These are phyloP conservation scores for Macaria notata DNA, from an alignment of 2,888 invertebrate species.

Conservation along the genomic window DNA sequence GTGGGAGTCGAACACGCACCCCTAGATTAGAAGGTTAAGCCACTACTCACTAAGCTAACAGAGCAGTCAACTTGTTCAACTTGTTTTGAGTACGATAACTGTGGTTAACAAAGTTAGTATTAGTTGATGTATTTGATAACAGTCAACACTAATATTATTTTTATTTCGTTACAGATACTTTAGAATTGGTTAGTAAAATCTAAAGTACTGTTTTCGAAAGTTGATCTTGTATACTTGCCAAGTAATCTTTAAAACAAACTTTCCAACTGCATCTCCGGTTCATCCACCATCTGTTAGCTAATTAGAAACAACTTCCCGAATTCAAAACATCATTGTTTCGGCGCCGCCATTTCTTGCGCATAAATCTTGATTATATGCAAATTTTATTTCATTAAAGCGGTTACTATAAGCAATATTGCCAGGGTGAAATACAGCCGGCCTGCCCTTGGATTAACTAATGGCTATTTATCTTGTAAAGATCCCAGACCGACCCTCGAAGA, in stretches of 20 bases:
- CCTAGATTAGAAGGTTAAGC: no score
- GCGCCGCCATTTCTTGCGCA: slow-evolving; percentile 57
- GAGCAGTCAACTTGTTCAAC: no score
- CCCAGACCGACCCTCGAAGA: slow-evolving; percentile 57
- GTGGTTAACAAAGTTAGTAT: no score
- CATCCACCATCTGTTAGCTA: slow-evolving; percentile 32
- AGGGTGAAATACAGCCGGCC: slow-evolving; percentile 69
- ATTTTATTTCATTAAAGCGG: slow-evolving; percentile 81
- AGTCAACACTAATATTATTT: no score
- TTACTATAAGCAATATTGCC: slow-evolving; percentile 75
- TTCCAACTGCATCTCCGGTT: slow-evolving; percentile 3
- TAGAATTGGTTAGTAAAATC: no score
- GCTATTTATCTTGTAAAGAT: slow-evolving; percentile 79
- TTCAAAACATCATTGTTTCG: slow-evolving; percentile 67
- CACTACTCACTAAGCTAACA: no score
- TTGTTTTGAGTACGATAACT: no score
- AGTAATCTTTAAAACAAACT: slow-evolving; percentile 4
- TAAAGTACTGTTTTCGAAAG: no score
- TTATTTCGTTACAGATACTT: no score
- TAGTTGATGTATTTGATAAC: no score
- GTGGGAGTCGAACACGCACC: no score
- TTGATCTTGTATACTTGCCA: background rate
- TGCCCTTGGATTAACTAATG: slow-evolving; percentile 79
- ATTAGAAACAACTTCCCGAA: slow-evolving; percentile 49
- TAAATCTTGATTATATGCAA: slow-evolving; percentile 81